Base-by-base conservation (phyloP, 2,888 invertebrate species). In the Agrotis ipsilon region DNA sequence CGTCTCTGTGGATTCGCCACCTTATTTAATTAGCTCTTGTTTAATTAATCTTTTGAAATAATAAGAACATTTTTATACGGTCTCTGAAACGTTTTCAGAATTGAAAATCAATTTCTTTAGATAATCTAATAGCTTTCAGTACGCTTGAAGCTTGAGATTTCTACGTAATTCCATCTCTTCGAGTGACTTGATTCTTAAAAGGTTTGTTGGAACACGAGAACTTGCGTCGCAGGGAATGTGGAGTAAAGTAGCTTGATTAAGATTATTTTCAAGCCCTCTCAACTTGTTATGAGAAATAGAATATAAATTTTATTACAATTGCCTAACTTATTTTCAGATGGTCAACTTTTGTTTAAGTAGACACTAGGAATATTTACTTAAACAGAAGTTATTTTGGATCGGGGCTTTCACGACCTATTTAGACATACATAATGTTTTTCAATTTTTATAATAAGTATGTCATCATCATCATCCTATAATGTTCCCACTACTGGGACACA, bases 181-280 rank as follows among this genome's bases (percentile, higher is more conserved):
- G 52, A 65, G 55, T 68, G 75, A 55, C 39, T 70, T 75, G 68
- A 60, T 66, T 65, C 60, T 69, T 79, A 54, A 70, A 65, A 67
- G 68, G 54, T 61, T 68, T 73, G 39, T 27, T 68, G 64, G 60
- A 69, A 65, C 49, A 65, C 52, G 67, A 72, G 65, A 68, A 48
- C 27, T 64, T 54, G 57, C 27, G 52, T 51, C n/a, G 43, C 11
- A 48, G 63, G 11, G 49, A 54, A 70, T 65, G 43, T 19, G 54
- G 16, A n/a, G 51, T 14, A 45, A 58, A 62, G 57, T 55, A 72
- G 55, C 39, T 69, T 69, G 45, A 81, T 79, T 72, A 63, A 49
- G n/a, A 9, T 61, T 48, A 46, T n/a, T 45, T 39, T 58, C 27
- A 27, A 52, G 51, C 32, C 11, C 14, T 27, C 58, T 48, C 21